Base-by-base conservation (phyloP, 2,113 vertebrate genomes). In the Microtus richardsoni region DNA sequence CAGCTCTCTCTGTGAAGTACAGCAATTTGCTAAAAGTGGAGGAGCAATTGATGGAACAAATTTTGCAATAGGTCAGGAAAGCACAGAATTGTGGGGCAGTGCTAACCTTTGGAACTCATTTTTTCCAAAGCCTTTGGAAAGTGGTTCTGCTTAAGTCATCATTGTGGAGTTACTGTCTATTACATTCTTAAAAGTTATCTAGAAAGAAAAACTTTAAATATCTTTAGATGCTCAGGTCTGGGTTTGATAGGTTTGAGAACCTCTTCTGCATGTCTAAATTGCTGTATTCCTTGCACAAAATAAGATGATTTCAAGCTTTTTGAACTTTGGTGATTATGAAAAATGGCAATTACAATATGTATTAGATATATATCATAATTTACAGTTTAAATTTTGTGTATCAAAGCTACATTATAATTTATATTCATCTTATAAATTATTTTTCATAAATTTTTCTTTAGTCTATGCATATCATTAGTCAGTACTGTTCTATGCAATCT, bases 11-110 rank as follows among this genome's bases (percentile, higher is more conserved):
- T 75, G 93, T 54, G 70, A 95, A 97, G 93, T 89, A 93, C 0
- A 89, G 78, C 54, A 94, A 92, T 83, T 96, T 96, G 88, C 82
- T 95, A 91, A 96, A 92, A 74, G 21, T 91, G 16, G 54, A 93
- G 83, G 94, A 93, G 87, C 47, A 97, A 94, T 94, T 97, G 92
- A 94, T 60, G 58, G 68, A 92, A 86, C 36, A 89, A 95, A 94
- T 78, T 96, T 91, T 82, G 77, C 78, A 96, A 87, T 33, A 24
- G 26, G 74, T 93, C 93, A 96, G 91, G 78, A 96, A 96, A 96
- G 68, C 68, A 94, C 91, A 93, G 87, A 95, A 95, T 92, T 96
- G 92, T 93, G 74, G 74, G 88, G 24, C 54, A 74, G 70, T n/a
- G 89, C 60, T 95, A 91, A 95, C 89, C 90, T 95, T 21, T 0